Conservation (phyloP, 2,888 invertebrate species). For the Malthinus flaveolus region DNA sequence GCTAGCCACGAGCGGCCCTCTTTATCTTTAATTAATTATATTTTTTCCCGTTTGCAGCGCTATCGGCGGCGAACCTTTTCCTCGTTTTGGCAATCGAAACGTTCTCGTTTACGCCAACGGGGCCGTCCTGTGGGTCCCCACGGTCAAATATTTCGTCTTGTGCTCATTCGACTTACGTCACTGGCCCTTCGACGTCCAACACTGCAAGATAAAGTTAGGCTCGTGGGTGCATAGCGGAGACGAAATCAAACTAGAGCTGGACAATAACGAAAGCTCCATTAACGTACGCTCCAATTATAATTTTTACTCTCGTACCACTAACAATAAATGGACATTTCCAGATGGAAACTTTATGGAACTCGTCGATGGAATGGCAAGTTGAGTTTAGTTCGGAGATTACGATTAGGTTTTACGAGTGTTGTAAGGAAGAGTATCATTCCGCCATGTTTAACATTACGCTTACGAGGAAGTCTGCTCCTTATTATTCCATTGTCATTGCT, state of each 20-base stretch:
- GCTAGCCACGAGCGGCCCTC: too few species aligned
- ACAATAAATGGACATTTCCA: not conserved
- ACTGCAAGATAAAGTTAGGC: conserved; percentile 68
- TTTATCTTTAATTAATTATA: too few species aligned
- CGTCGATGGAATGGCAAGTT: conserved; percentile 6
- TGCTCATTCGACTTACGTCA: conserved; percentile 67
- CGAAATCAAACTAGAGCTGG: conserved; percentile 57
- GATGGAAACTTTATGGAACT: not conserved
- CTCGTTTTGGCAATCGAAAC: conserved; percentile 62
- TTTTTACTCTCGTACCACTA: not conserved
- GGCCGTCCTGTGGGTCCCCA: conserved; percentile 66
- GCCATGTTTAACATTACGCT: conserved; percentile 10
- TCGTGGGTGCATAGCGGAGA: conserved; percentile 71
- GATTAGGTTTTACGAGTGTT: conserved; percentile 7
- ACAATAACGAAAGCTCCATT: not conserved
- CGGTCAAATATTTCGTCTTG: conserved; percentile 67
- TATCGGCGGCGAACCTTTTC: conserved; percentile 59
- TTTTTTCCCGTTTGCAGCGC: conserved; percentile 7
- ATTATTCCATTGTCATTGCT: conserved; percentile 7
- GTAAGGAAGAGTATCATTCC: conserved; percentile 4
- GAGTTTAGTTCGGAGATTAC: not conserved
- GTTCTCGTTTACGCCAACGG: conserved; percentile 59
- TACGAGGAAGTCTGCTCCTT: conserved; percentile 14
- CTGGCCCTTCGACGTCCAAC: conserved; percentile 79
- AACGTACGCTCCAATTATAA: not conserved